Base-by-base conservation (phyloP, 2,888 invertebrate species). In the Homarus gammarus region DNA sequence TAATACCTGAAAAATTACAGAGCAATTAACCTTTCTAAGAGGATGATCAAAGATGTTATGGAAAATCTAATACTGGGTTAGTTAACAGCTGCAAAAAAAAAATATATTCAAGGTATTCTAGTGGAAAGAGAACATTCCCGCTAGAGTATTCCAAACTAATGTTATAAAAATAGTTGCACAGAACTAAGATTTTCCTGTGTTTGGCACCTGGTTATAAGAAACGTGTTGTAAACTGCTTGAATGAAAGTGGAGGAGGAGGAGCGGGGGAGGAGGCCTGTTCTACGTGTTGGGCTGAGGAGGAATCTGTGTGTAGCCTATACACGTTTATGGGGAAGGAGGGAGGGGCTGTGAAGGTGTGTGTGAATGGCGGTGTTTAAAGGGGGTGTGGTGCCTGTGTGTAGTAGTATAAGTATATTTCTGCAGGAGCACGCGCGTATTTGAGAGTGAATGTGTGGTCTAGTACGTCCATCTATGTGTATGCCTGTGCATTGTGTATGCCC, bases 111-210 rank as follows among this genome's bases (percentile, higher is more conserved):
- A 78, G 8, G 33, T 51, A 15, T 49, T 49, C 49, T 83, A 27
- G 68, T 70, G 31, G 51, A 78, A 49, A 40, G 72, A 79, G 72
- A 51, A 83, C n/a, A 44, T 36, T 27, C 51, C 51, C 49, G 15
- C 51, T 44, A 44, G 49, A 72, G 51, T 33, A n/a, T 40, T 22
- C 15, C 2, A 56, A 78, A 78, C 51, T 51, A 10, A 83, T 72
- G 49, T 72, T 83, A 83, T 83, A 83, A 83, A 83, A 83, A 83
- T 83, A 83, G 83, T 83, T 72, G 49, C 83, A 51, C 44, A 51
- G 72, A 83, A 83, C 72, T 70, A 83, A 83, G 83, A 72, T 83
- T 56, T 75, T 27, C 27, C 5, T 79, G 40, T 79, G 61, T 79
- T 83, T 83, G 83, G 83, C 83, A 83, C 83, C 83, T 61, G 72